phyloP scores from a whole-genome alignment of 2,113 vertebrate species.

The human (Homo sapiens) region DNA sequence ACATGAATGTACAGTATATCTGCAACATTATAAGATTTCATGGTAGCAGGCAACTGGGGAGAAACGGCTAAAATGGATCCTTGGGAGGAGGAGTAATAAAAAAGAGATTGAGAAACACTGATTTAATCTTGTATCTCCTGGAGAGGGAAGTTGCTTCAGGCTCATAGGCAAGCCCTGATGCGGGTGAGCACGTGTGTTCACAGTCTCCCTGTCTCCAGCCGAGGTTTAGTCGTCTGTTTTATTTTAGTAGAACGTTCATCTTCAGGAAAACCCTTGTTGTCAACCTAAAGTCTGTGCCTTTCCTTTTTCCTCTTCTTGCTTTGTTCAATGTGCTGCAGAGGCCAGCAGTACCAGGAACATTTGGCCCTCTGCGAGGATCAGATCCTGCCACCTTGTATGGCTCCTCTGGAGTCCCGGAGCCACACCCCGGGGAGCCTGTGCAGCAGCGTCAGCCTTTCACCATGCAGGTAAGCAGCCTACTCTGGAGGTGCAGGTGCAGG shows the following conservation, averaged over 20 bases:
- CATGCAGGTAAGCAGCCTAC: slow-evolving; percentile 87
- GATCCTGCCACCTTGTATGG: slow-evolving; percentile 87
- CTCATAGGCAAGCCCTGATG: neutral
- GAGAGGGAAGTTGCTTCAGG: neutral
- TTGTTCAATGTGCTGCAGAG: slow-evolving; percentile 65
- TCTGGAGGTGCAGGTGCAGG: accelerated
- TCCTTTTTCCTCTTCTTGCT: neutral
- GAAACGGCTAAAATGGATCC: neutral
- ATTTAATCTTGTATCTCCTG: neutral
- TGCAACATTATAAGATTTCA: neutral
- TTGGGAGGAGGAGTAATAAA: neutral
- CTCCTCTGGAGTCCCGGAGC: slow-evolving; percentile 85
- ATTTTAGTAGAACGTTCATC: neutral
- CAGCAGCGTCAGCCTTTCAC: slow-evolving; percentile 88
- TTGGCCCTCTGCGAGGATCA: slow-evolving; percentile 86
- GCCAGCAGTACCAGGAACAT: slow-evolving; percentile 84
- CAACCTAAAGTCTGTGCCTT: neutral
- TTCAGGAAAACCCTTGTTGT: neutral
- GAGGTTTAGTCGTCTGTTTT: neutral
- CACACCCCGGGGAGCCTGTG: slow-evolving; percentile 84
- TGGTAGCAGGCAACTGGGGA: neutral
- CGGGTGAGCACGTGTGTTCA: neutral
- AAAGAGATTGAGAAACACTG: neutral
- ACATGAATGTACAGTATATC: neutral
- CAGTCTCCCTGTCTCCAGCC: neutral